Evolutionary conservation across 2,113 vertebrate genomes (phyloP), one percentile per base, ranked within the genome.

Genomic region (Phalacrocorax brasilianus): DNA sequence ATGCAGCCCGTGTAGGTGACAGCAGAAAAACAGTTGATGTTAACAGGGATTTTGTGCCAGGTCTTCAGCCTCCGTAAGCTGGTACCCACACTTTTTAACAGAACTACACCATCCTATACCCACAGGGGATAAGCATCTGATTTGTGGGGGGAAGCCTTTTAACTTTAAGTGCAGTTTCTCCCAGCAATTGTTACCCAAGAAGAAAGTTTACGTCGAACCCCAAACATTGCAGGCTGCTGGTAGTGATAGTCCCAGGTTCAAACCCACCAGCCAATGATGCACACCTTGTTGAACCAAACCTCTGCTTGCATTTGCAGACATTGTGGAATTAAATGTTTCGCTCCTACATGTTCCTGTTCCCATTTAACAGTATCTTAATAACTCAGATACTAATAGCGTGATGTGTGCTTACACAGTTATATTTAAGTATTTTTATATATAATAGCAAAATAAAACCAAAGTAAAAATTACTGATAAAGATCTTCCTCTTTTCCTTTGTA

Each of bases 401-500:
- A 63, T 45, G 5, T 26, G 38, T 44, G 18, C 58, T 89, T 83
- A 75, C 63, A 62, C 14, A 68, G 44, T 53, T 87, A 22, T 35
- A 85, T 89, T 94, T 91, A 35, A 77, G 59, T 63, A 42, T 19
- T 87, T 92, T 77, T 59, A 14, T 52, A 23, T 32, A 56, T 32
- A 76, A 91, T 42, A 67, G 4, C 53, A 53, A 88, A 92, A 67
- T 45, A 90, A 90, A 88, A 61, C 33, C 7, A 5, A 84, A 91
- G n/a, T 19, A 49, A 91, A 67, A 74, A 55, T 26, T 1, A 33
- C 32, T 72, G 65, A 91, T 63, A 95, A 77, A 78, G 33, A 81
- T 95, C 88, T 95, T 94, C 32, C 18, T 45, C 52, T 83, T 70
- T 77, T 77, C 33, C 88, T 87, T 83, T 91, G 63, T 91, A 42